Conservation (phyloP, 1,140 invertebrate species). For the Eriocheir sinensis region DNA sequence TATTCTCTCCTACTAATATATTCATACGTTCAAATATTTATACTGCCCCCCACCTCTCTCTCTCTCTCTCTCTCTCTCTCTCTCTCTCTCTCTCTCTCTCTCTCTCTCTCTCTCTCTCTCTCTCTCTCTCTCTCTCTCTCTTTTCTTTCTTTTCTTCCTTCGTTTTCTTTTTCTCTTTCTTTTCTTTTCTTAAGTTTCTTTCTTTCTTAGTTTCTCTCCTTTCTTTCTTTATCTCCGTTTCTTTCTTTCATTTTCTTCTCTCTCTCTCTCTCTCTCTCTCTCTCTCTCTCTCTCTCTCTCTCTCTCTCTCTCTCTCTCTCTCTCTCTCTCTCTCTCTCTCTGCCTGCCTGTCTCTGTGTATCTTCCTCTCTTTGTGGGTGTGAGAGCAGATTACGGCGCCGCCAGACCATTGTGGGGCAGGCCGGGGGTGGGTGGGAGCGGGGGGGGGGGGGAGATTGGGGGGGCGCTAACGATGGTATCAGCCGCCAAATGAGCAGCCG, state of each 20-base stretch:
- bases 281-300: slow-evolving; percentile 28
- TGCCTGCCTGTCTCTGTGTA: neutral
- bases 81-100: neutral
- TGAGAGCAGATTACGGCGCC: neutral
- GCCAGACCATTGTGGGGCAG: neutral
- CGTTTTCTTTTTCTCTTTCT: neutral
- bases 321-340: neutral
- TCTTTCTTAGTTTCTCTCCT: neutral
- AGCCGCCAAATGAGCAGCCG: slow-evolving; percentile 66
- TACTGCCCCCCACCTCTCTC: too few species aligned
- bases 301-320: neutral
- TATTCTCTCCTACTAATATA: too few species aligned
- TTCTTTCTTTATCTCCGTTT: neutral
- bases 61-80: slow-evolving; percentile 39
- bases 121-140: neutral
- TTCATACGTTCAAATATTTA: too few species aligned
- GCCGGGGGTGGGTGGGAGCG: neutral
- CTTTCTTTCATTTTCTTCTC: too few species aligned
- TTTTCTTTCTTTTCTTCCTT: neutral
- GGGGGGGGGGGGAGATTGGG: slow-evolving; percentile 31
- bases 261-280: neutral
- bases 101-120: neutral
- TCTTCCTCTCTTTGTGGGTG: neutral
- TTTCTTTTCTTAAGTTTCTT: neutral
- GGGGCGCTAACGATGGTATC: slow-evolving; percentile 66